Percentiles rank a stretch among this genome's conserved stretches.
phyloP scores from a whole-genome alignment of 2,113 vertebrate genomes.

The Heterotilapia buettikoferi region DNA sequence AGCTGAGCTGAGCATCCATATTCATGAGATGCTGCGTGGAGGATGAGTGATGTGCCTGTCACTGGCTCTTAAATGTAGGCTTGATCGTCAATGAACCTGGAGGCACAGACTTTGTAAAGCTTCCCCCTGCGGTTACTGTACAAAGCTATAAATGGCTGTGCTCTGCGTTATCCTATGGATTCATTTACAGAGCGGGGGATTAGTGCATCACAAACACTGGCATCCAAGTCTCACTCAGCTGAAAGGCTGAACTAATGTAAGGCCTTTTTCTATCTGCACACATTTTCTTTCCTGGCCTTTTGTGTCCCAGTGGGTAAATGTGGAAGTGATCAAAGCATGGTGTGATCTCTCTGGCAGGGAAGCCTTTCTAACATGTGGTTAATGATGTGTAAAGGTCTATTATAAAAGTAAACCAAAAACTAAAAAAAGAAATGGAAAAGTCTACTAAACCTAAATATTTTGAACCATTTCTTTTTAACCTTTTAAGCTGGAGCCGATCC shows the following conservation, averaged over 20 bases:
- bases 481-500: not conserved
- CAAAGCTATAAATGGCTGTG: not conserved
- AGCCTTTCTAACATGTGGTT: not conserved
- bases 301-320: not conserved
- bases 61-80: not conserved
- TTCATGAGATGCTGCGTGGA: slow-evolving; percentile 20
- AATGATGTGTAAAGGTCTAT: not conserved
- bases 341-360: not conserved
- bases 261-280: not conserved
- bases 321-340: not conserved
- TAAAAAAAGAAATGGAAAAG: not conserved
- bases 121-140: not conserved
- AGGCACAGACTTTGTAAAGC: not conserved
- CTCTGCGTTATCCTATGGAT: not conserved
- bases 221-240: not conserved
- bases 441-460: not conserved
- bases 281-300: not conserved
- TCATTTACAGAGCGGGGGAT: not conserved
- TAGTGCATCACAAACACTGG: not conserved
- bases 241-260: not conserved
- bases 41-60: slow-evolving; percentile 47
- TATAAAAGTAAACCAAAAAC: not conserved
- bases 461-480: not conserved
- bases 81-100: slow-evolving; percentile 15
- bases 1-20: slow-evolving; percentile 35